Conservation (phyloP, 2,888 invertebrate genomes). For the Rhogogaster chlorosoma region DNA sequence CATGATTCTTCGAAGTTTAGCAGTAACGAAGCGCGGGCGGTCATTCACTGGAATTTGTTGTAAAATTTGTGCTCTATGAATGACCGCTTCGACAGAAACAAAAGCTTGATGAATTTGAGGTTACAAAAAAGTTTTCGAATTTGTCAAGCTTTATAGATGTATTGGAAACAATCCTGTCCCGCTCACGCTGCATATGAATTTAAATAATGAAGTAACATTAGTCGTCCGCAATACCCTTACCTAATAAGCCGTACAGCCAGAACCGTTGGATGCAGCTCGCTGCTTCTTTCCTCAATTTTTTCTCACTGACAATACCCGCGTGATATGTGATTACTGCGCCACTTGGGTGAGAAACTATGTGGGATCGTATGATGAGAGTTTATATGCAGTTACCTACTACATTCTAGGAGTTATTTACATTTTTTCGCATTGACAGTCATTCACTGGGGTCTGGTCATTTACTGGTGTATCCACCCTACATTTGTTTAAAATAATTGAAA, state of each 20-base stretch:
- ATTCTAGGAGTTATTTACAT: too few relatives aligned
- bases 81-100: neutral
- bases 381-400: too few relatives aligned
- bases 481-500: too few relatives aligned
- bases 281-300: slow-evolving; percentile 9
- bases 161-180: neutral
- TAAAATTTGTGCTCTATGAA: neutral
- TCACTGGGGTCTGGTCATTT: too few relatives aligned
- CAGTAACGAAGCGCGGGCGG: neutral
- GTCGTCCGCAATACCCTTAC: neutral
- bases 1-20: neutral
- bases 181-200: neutral
- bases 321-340: too few relatives aligned
- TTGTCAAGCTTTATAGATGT: slow-evolving; percentile 2
- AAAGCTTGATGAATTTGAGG: neutral
- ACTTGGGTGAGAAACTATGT: too few relatives aligned
- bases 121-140: neutral
- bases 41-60: neutral
- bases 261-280: neutral
- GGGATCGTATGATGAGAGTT: too few relatives aligned
- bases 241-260: neutral
- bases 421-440: too few relatives aligned
- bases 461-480: too few relatives aligned
- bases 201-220: slow-evolving; percentile 1
- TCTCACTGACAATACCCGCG: too few relatives aligned